Percentiles rank a stretch among this genome's conserved stretches.
phyloP scores from a whole-genome alignment of 1,140 invertebrate species.

The Lucilia cuprina region DNA sequence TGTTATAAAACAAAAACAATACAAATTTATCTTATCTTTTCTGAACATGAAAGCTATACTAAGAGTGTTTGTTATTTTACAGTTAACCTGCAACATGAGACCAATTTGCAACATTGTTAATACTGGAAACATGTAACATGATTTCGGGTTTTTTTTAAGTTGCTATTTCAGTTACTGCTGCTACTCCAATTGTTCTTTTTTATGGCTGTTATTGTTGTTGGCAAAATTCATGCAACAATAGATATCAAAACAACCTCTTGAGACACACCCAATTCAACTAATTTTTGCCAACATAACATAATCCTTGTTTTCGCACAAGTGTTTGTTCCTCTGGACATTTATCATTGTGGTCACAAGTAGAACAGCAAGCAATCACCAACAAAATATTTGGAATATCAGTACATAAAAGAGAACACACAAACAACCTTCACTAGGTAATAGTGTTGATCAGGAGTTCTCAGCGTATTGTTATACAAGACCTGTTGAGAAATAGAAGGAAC shows the following conservation, averaged over 20 bases:
- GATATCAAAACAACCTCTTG: slow-evolving; percentile 32
- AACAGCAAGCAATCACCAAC: not conserved
- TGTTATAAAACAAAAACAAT: not conserved
- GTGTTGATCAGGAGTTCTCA: too few species aligned
- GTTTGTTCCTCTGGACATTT: not conserved
- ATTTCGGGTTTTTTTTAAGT: not conserved
- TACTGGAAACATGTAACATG: slow-evolving; percentile 20
- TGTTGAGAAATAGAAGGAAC: too few species aligned
- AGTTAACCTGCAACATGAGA: slow-evolving; percentile 28
- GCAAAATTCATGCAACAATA: not conserved
- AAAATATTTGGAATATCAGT: not conserved
- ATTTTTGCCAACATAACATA: not conserved
- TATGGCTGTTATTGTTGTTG: not conserved
- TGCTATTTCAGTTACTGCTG: not conserved
- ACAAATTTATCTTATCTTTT: not conserved
- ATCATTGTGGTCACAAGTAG: slow-evolving; percentile 20
- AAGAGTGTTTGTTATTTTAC: not conserved
- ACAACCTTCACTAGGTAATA: too few species aligned
- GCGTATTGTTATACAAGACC: too few species aligned
- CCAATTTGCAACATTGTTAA: slow-evolving; percentile 31
- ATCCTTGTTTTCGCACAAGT: slow-evolving; percentile 1
- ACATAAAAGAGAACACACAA: not conserved
- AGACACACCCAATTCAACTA: slow-evolving; percentile 20
- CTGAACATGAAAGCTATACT: not conserved
- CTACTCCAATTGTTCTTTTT: not conserved